Percentiles rank a stretch among this genome's conserved stretches.
phyloP scores from a whole-genome alignment of 2,888 invertebrate genomes.

The Tetramorium bicarinatum region DNA sequence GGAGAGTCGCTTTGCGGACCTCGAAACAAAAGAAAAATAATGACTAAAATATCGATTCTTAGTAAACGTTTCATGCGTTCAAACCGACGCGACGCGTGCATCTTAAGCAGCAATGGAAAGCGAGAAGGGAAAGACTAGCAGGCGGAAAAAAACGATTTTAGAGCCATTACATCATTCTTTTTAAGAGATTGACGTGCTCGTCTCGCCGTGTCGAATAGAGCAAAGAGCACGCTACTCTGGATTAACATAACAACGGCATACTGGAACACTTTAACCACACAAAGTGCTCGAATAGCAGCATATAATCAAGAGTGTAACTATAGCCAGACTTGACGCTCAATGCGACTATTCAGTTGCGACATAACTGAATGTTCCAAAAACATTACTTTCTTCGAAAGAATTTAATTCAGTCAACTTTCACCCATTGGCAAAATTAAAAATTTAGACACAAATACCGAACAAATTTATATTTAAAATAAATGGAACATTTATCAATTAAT shows the following conservation, averaged over 20 bases:
- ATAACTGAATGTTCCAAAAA: not conserved
- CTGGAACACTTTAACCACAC: slow-evolving; percentile 24
- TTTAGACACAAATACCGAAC: not conserved
- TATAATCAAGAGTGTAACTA: not conserved
- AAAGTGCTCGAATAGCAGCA: not conserved
- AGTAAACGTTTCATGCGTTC: slow-evolving; percentile 12
- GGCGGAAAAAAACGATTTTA: slow-evolving; percentile 34
- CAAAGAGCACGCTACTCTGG: slow-evolving; percentile 33
- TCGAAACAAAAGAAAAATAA: slow-evolving; percentile 1
- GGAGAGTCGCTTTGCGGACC: slow-evolving; percentile 40
- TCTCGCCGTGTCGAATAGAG: slow-evolving; percentile 26
- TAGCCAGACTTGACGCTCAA: not conserved
- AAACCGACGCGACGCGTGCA: slow-evolving; percentile 7
- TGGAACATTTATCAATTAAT: not conserved
- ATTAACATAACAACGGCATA: slow-evolving; percentile 51
- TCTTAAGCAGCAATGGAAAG: slow-evolving; percentile 24
- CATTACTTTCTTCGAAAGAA: not conserved
- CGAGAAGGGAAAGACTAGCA: not conserved
- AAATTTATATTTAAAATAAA: not conserved
- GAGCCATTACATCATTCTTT: slow-evolving; percentile 45
- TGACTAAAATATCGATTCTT: not conserved
- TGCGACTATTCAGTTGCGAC: not conserved
- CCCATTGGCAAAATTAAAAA: not conserved
- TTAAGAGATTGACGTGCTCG: slow-evolving; percentile 36
- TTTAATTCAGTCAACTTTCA: slow-evolving; percentile 5